Conservation (phyloP, 2,113 vertebrate species). For the Thalassarche chlororhynchos region DNA sequence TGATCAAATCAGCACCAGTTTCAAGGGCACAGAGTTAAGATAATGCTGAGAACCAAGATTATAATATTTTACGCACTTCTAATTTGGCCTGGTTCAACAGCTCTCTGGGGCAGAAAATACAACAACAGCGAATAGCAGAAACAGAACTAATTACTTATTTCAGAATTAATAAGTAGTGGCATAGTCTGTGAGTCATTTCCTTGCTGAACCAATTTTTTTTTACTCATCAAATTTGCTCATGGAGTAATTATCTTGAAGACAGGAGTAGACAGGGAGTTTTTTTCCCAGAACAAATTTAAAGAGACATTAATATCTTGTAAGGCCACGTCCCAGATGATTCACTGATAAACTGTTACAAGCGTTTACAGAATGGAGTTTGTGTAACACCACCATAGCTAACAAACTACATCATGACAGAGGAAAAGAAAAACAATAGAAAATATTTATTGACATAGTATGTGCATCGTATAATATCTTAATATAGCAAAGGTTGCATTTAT, state of each 20-base stretch:
- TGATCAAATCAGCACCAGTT: background rate
- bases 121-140: conserved; percentile 6
- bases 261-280: background rate
- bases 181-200: conserved; percentile 33
- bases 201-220: background rate
- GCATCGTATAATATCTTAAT: background rate
- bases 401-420: background rate
- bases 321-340: background rate
- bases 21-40: background rate
- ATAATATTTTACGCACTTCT: background rate
- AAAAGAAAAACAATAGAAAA: background rate
- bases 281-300: background rate
- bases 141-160: conserved; percentile 15
- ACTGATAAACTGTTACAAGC: background rate
- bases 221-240: conserved; percentile 26
- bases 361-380: background rate
- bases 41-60: background rate
- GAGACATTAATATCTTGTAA: background rate
- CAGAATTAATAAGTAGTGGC: conserved; percentile 13
- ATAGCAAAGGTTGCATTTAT: background rate
- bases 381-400: background rate
- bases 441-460: conserved; percentile 7
- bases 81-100: background rate
- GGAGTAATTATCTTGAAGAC: conserved; percentile 2
- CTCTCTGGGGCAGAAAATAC: background rate